Evolutionary conservation across 2,888 invertebrate species (phyloP), one percentile per base, ranked within the genome.

Genomic region (Fragum whitleyi): DNA sequence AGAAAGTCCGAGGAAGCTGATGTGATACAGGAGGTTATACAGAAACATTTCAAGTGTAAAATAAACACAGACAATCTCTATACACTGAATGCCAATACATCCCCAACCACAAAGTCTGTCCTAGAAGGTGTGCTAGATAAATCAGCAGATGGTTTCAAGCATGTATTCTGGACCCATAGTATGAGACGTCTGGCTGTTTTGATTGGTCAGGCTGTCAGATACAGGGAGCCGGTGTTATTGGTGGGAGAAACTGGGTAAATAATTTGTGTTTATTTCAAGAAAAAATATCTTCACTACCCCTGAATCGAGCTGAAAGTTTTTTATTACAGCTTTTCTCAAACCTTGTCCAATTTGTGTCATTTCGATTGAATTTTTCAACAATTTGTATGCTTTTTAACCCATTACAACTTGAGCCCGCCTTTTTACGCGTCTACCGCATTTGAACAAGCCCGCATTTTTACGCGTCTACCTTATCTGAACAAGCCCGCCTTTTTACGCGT

Each of bases 151-250:
- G 95, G 95, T 42, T 97, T 97, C 91, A 94, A 95, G 5, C 97
- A 98, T 91, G 96, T 99, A 26, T 98, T 99, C 0, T 98, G 99
- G 98, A 99, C 99, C 0, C 96, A 96, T 87, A 97, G 97, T 90
- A 97, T 99, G 97, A 95, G 98, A 71, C 92, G 95, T 84, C 93
- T 96, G 89, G 95, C 95, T n/a, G 95, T 96, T 29, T 91, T 96
- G 68, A 94, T 95, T 70, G 95, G 95, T 11, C 94, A 98, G 94
- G 97, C 98, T 0, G 95, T 98, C 87, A 96, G 96, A 86, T 99
- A 98, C 91, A 96, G 97, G 88, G 99, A 99, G 93, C 99, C 99
- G 0, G 97, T 99, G 0, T 94, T 99, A 62, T 94, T 99, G 57
- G 98, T 99, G 0, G 99, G 99, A 14, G 98, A 99, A 92, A 99